Conservation (phyloP, 2,888 invertebrate species). For the Empis livida region DNA sequence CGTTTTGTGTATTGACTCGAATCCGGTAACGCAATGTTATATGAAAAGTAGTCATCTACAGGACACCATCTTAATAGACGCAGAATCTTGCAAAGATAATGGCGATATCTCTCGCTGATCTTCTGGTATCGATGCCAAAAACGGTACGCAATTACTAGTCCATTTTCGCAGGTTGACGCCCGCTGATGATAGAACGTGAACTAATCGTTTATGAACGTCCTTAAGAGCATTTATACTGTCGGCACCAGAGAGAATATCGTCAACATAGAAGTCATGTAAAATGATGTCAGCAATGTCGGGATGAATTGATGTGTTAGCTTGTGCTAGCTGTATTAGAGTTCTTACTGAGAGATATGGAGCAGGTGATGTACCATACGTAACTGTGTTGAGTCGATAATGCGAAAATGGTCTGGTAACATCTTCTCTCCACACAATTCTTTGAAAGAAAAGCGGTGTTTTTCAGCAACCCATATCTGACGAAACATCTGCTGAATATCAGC, state of each 20-base stretch:
- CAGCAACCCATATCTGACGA: slow-evolving; percentile 11
- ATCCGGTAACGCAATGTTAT: background rate
- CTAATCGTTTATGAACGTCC: background rate
- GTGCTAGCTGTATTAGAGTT: slow-evolving; percentile 10
- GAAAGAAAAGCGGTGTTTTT: slow-evolving; percentile 9
- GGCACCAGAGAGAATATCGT: slow-evolving; percentile 11
- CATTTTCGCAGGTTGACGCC: slow-evolving; percentile 4
- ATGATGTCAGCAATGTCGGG: slow-evolving; percentile 9
- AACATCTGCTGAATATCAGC: slow-evolving; percentile 13
- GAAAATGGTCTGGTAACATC: slow-evolving; percentile 1
- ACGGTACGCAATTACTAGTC: slow-evolving; percentile 5
- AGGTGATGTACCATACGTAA: slow-evolving; percentile 12
- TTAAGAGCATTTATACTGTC: background rate
- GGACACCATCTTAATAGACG: slow-evolving; percentile 1
- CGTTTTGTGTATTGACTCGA: background rate
- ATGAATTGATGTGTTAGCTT: slow-evolving; percentile 5
- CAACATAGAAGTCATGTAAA: slow-evolving; percentile 11
- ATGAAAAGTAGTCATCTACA: background rate
- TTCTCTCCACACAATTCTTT: slow-evolving; percentile 12
- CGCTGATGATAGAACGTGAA: too few relatives aligned
- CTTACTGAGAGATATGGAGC: slow-evolving; percentile 11
- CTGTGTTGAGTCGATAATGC: slow-evolving; percentile 11
- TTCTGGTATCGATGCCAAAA: background rate
- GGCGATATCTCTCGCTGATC: background rate
- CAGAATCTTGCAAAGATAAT: background rate